A percentile compares a stretch with the other conserved stretches of the same genome.
phyloP scores from a whole-genome alignment of 2,797 vertebrate species.

The Crocodylus rhombifer region DNA sequence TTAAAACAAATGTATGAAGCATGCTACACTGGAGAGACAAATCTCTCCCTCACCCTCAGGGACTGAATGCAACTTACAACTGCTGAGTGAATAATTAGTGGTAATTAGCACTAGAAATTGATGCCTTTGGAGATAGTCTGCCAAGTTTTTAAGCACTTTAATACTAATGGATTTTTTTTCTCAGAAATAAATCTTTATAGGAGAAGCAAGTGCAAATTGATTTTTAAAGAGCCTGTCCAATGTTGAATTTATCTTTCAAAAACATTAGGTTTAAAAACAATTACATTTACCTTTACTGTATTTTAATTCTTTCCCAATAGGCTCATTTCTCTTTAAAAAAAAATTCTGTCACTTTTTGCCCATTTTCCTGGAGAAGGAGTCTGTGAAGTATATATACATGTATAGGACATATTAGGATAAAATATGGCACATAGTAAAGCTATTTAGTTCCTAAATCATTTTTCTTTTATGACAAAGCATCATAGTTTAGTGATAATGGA shows the following conservation, averaged over 20 bases:
- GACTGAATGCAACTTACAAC: slow-evolving; percentile 78
- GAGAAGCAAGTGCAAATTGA: slow-evolving; percentile 80
- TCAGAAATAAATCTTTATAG: slow-evolving; percentile 81
- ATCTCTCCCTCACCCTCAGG: slow-evolving; percentile 72
- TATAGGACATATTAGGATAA: slow-evolving; percentile 47
- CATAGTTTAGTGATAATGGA: slow-evolving; percentile 49
- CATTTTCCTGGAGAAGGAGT: slow-evolving; percentile 38
- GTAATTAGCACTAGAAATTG: slow-evolving; percentile 83
- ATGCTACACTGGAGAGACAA: slow-evolving; percentile 60
- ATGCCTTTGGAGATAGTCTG: slow-evolving; percentile 84
- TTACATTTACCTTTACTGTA: slow-evolving; percentile 69
- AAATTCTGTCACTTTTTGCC: slow-evolving; percentile 36
- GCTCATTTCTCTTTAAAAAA: slow-evolving; percentile 63
- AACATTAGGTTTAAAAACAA: slow-evolving; percentile 77
- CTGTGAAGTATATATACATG: background rate
- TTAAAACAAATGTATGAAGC: slow-evolving; percentile 64
- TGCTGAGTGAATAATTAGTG: slow-evolving; percentile 85
- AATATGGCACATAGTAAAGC: slow-evolving; percentile 42
- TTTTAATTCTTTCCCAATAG: slow-evolving; percentile 67
- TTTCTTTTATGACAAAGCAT: slow-evolving; percentile 49
- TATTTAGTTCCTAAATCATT: slow-evolving; percentile 66
- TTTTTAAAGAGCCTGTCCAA: slow-evolving; percentile 82
- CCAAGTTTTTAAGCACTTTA: slow-evolving; percentile 84
- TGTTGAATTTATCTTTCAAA: slow-evolving; percentile 78
- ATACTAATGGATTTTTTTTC: slow-evolving; percentile 82